phyloP scores from a whole-genome alignment of 2,113 vertebrate species.

The Pelecanus crispus region DNA sequence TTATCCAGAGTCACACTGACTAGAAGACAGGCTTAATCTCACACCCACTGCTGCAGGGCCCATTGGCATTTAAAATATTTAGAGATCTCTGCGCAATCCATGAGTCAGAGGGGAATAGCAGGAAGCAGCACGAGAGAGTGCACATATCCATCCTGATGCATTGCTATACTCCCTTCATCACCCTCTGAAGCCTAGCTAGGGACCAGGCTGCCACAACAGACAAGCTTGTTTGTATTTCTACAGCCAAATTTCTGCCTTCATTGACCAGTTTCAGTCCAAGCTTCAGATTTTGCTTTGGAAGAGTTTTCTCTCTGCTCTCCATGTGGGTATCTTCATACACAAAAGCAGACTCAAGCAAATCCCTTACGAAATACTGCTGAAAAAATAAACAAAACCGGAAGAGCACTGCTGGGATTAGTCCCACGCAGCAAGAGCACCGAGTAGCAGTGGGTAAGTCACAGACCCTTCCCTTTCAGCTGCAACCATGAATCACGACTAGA shows the following conservation, averaged over 20 bases:
- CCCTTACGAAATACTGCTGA: neutral
- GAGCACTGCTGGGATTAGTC: neutral
- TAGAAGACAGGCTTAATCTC: neutral
- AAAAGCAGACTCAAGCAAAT: neutral
- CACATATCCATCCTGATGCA: neutral
- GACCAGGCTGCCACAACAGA: neutral
- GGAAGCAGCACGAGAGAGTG: neutral
- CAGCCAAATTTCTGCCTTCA: neutral
- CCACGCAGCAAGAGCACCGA: neutral
- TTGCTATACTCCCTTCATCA: neutral
- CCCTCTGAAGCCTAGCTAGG: neutral
- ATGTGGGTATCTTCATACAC: neutral
- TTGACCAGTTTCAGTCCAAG: neutral
- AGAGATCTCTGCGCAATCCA: neutral
- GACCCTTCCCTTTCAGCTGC: neutral
- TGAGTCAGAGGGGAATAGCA: neutral
- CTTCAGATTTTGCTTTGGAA: neutral
- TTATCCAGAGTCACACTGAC: neutral
- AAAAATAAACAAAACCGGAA: neutral
- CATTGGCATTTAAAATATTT: neutral
- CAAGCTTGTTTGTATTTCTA: neutral
- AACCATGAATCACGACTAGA: neutral
- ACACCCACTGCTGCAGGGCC: neutral
- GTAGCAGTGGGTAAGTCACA: neutral
- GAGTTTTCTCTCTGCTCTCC: neutral